Evolutionary conservation across 2,113 vertebrate genomes (phyloP), one percentile per base, ranked within the genome.

Genomic region (Piaya cayana): DNA sequence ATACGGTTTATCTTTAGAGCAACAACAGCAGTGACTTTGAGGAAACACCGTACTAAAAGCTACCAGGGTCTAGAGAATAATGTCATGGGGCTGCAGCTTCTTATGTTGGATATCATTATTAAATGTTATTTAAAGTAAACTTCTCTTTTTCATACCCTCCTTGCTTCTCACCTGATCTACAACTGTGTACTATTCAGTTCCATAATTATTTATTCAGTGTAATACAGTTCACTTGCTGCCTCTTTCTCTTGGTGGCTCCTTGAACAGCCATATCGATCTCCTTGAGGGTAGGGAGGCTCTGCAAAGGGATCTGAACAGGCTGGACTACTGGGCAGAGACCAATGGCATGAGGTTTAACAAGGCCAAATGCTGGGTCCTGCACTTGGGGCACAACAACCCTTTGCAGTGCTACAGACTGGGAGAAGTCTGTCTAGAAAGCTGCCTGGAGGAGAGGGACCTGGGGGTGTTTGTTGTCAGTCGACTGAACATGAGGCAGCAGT

Each of bases 21-120:
- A 93, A 86, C 72, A 95, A 92, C 34, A 88, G 43, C 58, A 86
- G 56, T 79, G 83, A 96, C 83, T 93, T 88, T 83, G 81, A 95
- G 47, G 67, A 92, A 97, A 97, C 47, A 26, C 5, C 39, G 17
- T 52, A 37, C 22, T n/a, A 80, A 82, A 82, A 86, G 23, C 15
- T 86, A 74, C 8, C 7, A 70, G 25, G 78, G 77, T 71, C 26
- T 53, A n/a, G 32, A 71, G 27, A 65, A 55, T 65, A 75, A 76
- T 29, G 10, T 47, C 15, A 56, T 4, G 12, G 29, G 8, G 11
- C 17, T 82, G 10, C 26, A 83, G 25, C 34, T 88, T 85, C 37
- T 69, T 65, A n/a, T 52, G 30, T 39, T 45, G 58, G 52, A 42
- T 59, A 79, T 30, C 32, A 69, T 71, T 58, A 77, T 53, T 76